Conservation (phyloP, 30 jellyfish, hydroid and myxozoan genomes). For the Chrysaora quinquecirrha region DNA sequence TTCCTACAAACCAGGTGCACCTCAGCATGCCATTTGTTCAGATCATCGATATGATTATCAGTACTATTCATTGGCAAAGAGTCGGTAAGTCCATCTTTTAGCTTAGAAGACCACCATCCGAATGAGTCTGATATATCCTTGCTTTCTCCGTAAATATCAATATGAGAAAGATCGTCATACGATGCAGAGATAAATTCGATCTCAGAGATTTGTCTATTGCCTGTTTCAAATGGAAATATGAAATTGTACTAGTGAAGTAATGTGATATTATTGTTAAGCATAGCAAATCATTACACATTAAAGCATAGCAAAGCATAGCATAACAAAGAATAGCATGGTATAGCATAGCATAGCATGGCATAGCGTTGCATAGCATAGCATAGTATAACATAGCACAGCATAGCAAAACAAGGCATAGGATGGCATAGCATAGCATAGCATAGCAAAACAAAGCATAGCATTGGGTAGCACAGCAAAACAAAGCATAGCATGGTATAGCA, state of each 20-base stretch:
- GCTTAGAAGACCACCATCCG: not conserved
- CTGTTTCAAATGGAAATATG: not conserved
- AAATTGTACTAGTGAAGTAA: not conserved
- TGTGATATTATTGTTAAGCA: too few relatives aligned
- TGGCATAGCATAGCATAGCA: not conserved
- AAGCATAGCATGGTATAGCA: not conserved
- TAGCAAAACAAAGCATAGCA: not conserved
- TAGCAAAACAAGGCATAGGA: not conserved
- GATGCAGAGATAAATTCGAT: not conserved
- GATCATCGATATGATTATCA: not conserved
- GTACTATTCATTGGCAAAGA: not conserved
- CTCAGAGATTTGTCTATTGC: not conserved
- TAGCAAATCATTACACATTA: too few relatives aligned
- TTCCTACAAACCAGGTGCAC: not conserved
- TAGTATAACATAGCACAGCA: not conserved
- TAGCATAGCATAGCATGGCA: too few relatives aligned
- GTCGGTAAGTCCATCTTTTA: constrained; percentile 6
- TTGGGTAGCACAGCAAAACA: not conserved
- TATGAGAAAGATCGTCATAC: not conserved
- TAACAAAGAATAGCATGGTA: too few relatives aligned
- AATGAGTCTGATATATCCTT: not conserved
- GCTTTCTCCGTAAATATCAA: not conserved
- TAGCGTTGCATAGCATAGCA: too few relatives aligned
- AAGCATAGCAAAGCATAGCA: too few relatives aligned
- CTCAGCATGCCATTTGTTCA: not conserved